Evolutionary conservation across 2,113 vertebrate species (phyloP).

Genomic region (Dipodomys spectabilis): DNA sequence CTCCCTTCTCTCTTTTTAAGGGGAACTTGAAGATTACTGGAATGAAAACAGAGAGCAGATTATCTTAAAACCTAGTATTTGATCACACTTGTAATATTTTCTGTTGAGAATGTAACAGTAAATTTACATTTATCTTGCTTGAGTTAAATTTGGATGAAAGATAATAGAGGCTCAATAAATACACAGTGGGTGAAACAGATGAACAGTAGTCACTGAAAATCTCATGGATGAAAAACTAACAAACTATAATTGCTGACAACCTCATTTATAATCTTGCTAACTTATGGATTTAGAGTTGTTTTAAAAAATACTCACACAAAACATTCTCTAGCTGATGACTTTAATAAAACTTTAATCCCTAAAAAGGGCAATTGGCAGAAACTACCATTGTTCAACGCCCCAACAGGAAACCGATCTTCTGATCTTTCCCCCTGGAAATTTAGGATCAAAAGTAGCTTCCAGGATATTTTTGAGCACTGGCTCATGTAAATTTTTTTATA

Average conservation of each 20-base stretch:
- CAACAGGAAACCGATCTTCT: slow-evolving; percentile 55
- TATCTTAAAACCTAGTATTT: slow-evolving; percentile 42
- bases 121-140: slow-evolving; percentile 29
- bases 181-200: slow-evolving; percentile 29
- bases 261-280: slow-evolving; percentile 54
- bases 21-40: background rate
- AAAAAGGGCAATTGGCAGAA: slow-evolving; percentile 59
- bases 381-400: slow-evolving; percentile 9
- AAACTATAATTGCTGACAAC: slow-evolving; percentile 13
- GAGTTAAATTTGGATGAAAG: background rate
- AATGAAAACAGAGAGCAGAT: slow-evolving; percentile 46
- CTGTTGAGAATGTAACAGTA: slow-evolving; percentile 3
- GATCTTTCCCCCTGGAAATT: background rate
- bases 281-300: slow-evolving; percentile 40
- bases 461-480: background rate
- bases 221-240: slow-evolving; percentile 40
- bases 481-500: background rate
- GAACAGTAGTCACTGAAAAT: slow-evolving; percentile 17
- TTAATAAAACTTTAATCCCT: background rate
- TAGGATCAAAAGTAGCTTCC: background rate
- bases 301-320: slow-evolving; percentile 59
- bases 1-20: background rate
- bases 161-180: background rate
- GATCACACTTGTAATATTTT: slow-evolving; percentile 21
- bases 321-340: slow-evolving; percentile 19